These are phyloP conservation scores for Nymphalis polychloros DNA, from an alignment of 2,888 invertebrate genomes.

Conservation along the genomic window DNA sequence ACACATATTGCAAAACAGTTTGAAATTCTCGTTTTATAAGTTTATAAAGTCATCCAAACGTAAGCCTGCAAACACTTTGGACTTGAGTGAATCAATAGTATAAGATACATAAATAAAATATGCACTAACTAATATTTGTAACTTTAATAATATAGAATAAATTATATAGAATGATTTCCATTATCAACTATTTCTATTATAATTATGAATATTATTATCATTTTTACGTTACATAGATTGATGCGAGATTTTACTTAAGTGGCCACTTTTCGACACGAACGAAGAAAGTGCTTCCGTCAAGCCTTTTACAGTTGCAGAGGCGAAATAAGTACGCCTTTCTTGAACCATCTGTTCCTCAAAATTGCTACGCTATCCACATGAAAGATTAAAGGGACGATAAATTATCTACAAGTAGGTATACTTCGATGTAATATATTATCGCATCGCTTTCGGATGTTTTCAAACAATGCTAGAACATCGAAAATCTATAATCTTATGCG, in stretches of 20 bases:
- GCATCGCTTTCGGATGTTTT: neutral
- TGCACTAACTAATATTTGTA: no score
- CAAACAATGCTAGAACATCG: neutral
- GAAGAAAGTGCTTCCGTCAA: slow-evolving; percentile 56
- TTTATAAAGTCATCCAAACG: no score
- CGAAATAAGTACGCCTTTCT: slow-evolving; percentile 53
- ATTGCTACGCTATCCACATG: slow-evolving; percentile 36
- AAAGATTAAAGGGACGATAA: slow-evolving; percentile 22
- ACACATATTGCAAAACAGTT: no score
- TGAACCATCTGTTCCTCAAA: slow-evolving; percentile 38
- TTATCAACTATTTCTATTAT: neutral
- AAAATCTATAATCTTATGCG: neutral
- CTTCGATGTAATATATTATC: neutral
- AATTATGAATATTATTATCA: slow-evolving; percentile 24
- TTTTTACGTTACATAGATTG: slow-evolving; percentile 45
- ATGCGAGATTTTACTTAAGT: slow-evolving; percentile 51
- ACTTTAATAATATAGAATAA: no score
- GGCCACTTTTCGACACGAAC: slow-evolving; percentile 54
- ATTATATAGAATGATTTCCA: neutral
- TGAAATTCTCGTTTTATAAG: no score
- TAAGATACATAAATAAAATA: no score
- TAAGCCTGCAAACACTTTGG: no score
- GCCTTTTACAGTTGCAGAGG: slow-evolving; percentile 53
- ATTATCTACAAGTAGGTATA: slow-evolving; percentile 5
- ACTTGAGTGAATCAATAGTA: no score